These are phyloP conservation scores for Siniperca undulata DNA, from an alignment of 2,797 vertebrate genomes.

Conservation along the genomic window DNA sequence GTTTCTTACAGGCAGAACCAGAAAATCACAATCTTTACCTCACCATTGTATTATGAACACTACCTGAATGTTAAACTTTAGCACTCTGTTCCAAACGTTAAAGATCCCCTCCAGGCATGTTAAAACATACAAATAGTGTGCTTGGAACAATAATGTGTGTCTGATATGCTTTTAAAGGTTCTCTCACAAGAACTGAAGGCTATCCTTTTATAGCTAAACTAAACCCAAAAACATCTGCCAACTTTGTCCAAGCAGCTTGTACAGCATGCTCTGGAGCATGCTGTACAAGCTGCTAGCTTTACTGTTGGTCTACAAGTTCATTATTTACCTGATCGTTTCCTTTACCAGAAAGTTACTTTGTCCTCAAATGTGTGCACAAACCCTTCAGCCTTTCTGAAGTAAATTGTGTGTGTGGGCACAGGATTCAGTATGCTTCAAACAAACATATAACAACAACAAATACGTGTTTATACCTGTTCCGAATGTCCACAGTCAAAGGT, in stretches of 20 bases:
- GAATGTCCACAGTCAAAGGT: background rate
- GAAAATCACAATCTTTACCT: slow-evolving; percentile 22
- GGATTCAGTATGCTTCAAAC: background rate
- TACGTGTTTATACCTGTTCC: background rate
- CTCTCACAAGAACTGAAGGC: background rate
- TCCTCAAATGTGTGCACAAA: background rate
- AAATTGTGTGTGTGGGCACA: background rate
- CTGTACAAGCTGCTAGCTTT: background rate
- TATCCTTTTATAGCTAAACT: background rate
- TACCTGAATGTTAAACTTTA: slow-evolving; percentile 9
- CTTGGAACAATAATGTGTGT: no score
- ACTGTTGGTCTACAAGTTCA: background rate
- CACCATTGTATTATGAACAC: background rate
- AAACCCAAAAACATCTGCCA: background rate
- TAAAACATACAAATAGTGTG: no score
- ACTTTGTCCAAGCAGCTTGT: background rate
- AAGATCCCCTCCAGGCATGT: no score
- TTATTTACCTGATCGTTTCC: background rate
- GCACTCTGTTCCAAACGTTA: background rate
- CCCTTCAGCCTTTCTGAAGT: background rate
- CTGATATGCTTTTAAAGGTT: background rate
- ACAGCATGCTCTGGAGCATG: background rate
- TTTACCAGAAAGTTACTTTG: background rate
- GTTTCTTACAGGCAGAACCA: slow-evolving; percentile 1
- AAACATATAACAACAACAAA: no score